Evolutionary conservation across 2,888 invertebrate genomes (phyloP), one percentile per base, ranked within the genome.

Genomic region (Nemotelus nigrinus): DNA sequence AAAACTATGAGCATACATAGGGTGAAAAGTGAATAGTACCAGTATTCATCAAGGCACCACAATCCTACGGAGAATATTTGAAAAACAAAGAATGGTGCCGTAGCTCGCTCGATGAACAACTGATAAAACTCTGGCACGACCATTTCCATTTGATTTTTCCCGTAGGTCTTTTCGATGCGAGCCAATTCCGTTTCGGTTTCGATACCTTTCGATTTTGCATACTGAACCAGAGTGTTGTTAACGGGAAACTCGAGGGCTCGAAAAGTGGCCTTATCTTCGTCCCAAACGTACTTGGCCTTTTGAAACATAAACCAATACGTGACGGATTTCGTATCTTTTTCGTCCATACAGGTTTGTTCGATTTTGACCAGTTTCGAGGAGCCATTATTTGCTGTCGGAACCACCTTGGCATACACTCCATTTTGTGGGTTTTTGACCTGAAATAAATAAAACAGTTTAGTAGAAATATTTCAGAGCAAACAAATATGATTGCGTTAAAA

Each of bases 51-150:
- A 81, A 99, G 89, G 88, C 99, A 99, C 99, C 99, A 99, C 2
- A 99, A 89, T 8, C 94, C 96, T 65, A 99, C 99, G 85, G 99
- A 99, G 86, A 99, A 99, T 78, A 99, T 96, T 93, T 99, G 99
- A 87, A 99, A 99, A 3, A 99, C 98, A 88, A 99, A 99, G 88
- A 99, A 99, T 2, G 99, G 99, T 0, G 99, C 99, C 0, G 99
- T 98, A 0, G 99, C 99, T 82, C 99, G 90, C 88, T 99, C 99
- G 83, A 94, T 94, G 85, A 99, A 99, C 39, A 99, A 89, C 87
- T 99, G 98, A 90, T 93, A 91, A 85, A 99, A 99, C 86, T 97
- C 96, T 1, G 99, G 99, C 39, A 99, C 95, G 78, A 96, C 97
- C 93, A 93, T 93, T 81, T 92, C 90, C 89, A 93, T 90, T 84